These are phyloP conservation scores for Tethea ocularis DNA, from an alignment of 2,888 invertebrate genomes.

Conservation along the genomic window DNA sequence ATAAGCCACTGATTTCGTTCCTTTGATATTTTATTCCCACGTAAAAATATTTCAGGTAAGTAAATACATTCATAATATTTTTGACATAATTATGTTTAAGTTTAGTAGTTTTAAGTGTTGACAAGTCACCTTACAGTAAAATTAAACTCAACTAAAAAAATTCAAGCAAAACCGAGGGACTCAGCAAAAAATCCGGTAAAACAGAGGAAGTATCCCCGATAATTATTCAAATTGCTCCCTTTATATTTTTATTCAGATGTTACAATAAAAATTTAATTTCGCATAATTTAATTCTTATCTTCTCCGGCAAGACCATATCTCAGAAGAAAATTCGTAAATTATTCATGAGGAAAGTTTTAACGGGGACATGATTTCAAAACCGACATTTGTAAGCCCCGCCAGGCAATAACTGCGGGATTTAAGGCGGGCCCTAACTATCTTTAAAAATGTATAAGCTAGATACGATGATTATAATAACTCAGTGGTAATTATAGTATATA, in stretches of 20 bases:
- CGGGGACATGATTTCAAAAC: slow-evolving; percentile 81
- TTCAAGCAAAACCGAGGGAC: slow-evolving; percentile 29
- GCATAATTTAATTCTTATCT: slow-evolving; percentile 81
- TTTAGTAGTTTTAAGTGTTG: neutral
- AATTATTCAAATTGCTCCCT: slow-evolving; percentile 76
- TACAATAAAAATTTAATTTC: slow-evolving; percentile 77
- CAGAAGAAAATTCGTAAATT: slow-evolving; percentile 80
- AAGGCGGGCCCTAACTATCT: slow-evolving; percentile 34
- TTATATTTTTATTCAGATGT: slow-evolving; percentile 73
- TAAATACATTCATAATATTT: neutral
- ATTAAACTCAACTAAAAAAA: neutral
- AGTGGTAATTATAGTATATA: neutral
- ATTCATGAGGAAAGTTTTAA: slow-evolving; percentile 83
- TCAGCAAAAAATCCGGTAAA: slow-evolving; percentile 48
- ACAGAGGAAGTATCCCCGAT: slow-evolving; percentile 48
- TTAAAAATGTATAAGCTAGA: slow-evolving; percentile 12
- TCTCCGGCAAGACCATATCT: slow-evolving; percentile 77
- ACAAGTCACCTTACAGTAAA: neutral
- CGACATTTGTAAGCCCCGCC: slow-evolving; percentile 76
- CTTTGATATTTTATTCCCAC: neutral
- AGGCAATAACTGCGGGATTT: slow-evolving; percentile 57
- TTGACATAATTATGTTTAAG: too few species aligned
- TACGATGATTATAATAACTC: neutral
- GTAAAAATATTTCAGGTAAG: neutral
- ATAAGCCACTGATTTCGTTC: slow-evolving; percentile 38